Conservation (phyloP, 2,888 invertebrate genomes). For the Noctua fimbriata region DNA sequence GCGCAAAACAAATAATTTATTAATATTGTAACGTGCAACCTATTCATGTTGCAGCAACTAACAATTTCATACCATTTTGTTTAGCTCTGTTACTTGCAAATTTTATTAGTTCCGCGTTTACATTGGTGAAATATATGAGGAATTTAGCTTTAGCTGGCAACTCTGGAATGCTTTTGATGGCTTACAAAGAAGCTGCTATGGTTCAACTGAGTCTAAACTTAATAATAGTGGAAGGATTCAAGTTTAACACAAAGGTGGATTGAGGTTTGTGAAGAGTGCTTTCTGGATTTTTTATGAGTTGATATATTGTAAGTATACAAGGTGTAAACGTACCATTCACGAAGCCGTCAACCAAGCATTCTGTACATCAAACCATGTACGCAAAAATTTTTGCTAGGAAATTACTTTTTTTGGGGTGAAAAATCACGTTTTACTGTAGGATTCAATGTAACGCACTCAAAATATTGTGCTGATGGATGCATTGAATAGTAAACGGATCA, state of each 20-base stretch:
- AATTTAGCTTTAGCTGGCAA: constrained; percentile 59
- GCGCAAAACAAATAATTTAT: constrained; percentile 32
- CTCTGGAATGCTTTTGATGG: constrained; percentile 65
- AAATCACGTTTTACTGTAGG: too few relatives aligned
- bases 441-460: too few relatives aligned
- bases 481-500: too few relatives aligned
- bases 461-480: too few relatives aligned
- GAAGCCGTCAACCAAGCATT: too few relatives aligned
- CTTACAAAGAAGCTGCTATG: constrained; percentile 60
- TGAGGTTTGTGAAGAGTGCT: constrained; percentile 21
- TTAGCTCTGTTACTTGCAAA: constrained; percentile 55
- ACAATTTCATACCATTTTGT: constrained; percentile 65
- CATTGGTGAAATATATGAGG: constrained; percentile 62
- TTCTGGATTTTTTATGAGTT: constrained; percentile 8
- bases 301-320: not conserved
- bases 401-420: too few relatives aligned
- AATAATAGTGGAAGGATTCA: constrained; percentile 49
- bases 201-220: constrained; percentile 50
- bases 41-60: constrained; percentile 50
- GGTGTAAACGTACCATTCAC: too few relatives aligned
- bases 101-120: constrained; percentile 67
- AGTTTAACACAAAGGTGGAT: constrained; percentile 41
- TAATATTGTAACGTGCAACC: constrained; percentile 32
- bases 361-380: too few relatives aligned
- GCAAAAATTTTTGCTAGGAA: too few relatives aligned